Percentiles rank a stretch among this genome's conserved stretches.
Conservation (phyloP, 2,888 invertebrate species). For the Trilocha varians region DNA sequence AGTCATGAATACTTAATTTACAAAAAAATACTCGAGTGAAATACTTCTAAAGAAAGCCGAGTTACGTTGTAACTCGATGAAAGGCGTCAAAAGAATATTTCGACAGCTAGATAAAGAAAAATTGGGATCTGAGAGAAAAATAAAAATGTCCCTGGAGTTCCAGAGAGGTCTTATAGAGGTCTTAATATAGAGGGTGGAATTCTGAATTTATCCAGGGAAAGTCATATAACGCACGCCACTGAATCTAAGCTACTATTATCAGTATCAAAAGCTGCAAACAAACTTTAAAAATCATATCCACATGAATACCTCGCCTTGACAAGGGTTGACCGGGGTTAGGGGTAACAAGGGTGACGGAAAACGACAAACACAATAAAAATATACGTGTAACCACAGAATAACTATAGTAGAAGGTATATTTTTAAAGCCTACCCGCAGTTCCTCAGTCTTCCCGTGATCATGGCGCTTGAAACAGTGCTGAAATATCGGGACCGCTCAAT, state of each 20-base stretch:
- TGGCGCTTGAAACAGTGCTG: no score
- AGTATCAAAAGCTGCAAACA: no score
- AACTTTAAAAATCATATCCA: not conserved
- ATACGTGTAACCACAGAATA: not conserved
- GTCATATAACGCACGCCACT: no score
- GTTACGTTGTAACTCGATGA: slow-evolving; percentile 16
- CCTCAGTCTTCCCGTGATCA: no score
- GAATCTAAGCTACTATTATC: no score
- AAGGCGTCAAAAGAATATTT: slow-evolving; percentile 6
- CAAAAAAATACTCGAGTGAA: not conserved
- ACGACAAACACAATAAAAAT: not conserved
- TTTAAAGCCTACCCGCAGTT: no score
- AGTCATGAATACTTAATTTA: not conserved
- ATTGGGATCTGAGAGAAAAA: not conserved
- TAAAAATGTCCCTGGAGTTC: not conserved
- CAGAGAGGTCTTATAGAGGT: no score
- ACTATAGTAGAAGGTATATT: not conserved
- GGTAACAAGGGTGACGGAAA: not conserved
- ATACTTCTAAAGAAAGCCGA: slow-evolving; percentile 12
- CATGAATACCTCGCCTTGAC: not conserved
- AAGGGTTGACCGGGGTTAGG: not conserved
- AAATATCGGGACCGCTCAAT: no score
- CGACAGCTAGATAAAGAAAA: not conserved
- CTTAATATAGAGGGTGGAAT: no score
- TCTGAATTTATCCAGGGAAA: no score